Percentiles rank a stretch among this genome's conserved stretches.
These are phyloP conservation scores for Pygoscelis antarcticus DNA, from an alignment of 2,113 vertebrate genomes.

Conservation along the genomic window DNA sequence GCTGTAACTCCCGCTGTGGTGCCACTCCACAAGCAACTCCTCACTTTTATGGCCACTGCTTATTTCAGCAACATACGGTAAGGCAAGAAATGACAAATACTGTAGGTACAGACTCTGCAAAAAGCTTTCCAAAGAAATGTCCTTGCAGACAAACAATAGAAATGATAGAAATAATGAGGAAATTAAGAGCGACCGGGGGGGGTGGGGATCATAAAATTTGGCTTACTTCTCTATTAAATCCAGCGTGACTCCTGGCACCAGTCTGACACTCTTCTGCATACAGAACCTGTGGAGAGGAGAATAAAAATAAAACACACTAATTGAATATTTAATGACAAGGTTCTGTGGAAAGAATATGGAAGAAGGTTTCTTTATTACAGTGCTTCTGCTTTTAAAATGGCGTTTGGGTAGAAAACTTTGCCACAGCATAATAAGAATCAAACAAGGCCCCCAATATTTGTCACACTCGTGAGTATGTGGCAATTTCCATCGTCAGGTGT, in stretches of 20 bases:
- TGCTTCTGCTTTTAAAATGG: not conserved
- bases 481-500: not conserved
- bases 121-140: not conserved
- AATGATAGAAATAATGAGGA: not conserved
- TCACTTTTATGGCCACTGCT: not conserved
- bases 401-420: not conserved
- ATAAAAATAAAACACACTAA: not conserved
- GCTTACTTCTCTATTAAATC: conserved; percentile 99
- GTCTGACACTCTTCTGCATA: conserved; percentile 96
- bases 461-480: not conserved
- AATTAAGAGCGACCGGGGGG: not conserved
- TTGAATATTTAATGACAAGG: not conserved
- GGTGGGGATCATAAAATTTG: not conserved
- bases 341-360: not conserved
- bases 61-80: accelerated
- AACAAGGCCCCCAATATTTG: not conserved
- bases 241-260: conserved; percentile 97
- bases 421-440: not conserved
- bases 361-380: not conserved
- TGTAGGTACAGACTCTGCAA: not conserved
- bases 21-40: accelerated
- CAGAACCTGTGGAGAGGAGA: conserved; percentile 87
- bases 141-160: not conserved
- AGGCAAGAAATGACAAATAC: not conserved
- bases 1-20: not conserved